Percentiles rank a stretch among this genome's conserved stretches.
phyloP scores from a whole-genome alignment of 2,113 vertebrate species.

The Pristiophorus japonicus region DNA sequence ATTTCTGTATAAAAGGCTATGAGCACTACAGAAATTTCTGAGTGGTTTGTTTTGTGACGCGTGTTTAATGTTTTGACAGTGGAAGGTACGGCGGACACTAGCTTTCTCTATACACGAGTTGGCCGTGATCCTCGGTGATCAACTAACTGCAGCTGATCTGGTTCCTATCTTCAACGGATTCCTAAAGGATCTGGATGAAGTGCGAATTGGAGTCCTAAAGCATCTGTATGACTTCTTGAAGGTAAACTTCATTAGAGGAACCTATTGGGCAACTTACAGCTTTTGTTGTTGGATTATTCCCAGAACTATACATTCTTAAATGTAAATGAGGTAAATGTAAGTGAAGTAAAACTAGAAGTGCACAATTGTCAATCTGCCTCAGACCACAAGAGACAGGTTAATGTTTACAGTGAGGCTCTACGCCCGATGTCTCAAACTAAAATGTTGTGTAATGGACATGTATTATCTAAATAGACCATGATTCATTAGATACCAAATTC shows the following conservation, averaged over 20 bases:
- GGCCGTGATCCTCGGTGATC: conserved; percentile 62
- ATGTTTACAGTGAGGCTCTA: not conserved
- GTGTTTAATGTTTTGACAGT: conserved; percentile 45
- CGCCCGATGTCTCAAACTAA: not conserved
- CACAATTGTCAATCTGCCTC: not conserved
- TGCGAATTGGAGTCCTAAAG: conserved; percentile 61
- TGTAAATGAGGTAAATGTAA: not conserved
- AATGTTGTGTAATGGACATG: not conserved
- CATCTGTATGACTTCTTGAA: conserved; percentile 68
- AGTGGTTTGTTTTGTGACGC: not conserved
- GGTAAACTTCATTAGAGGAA: conserved; percentile 46
- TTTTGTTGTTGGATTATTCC: not conserved
- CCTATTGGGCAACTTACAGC: not conserved
- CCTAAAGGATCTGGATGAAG: conserved; percentile 68
- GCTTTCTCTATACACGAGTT: conserved; percentile 63
- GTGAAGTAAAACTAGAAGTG: not conserved
- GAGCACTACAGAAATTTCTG: not conserved
- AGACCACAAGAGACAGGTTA: not conserved
- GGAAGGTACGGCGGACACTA: conserved; percentile 59
- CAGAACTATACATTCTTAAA: not conserved
- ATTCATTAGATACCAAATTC: not conserved
- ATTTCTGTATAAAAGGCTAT: not conserved
- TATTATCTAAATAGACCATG: not conserved
- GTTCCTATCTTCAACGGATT: conserved; percentile 66
- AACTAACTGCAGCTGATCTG: conserved; percentile 59